phyloP scores from a whole-genome alignment of 2,797 vertebrate species.

The Babyrousa celebensis region DNA sequence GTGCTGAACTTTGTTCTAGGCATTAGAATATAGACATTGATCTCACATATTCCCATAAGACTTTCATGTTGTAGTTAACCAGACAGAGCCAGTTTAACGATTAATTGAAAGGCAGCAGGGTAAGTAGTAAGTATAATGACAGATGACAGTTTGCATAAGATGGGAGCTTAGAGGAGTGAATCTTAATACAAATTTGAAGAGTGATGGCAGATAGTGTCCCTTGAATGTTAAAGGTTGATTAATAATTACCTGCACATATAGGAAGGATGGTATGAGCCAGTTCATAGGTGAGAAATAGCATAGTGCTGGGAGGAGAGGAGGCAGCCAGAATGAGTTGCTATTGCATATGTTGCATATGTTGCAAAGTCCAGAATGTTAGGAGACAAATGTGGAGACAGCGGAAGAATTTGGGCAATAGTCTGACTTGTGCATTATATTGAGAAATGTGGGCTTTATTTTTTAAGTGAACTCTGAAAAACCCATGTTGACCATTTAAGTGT shows the following conservation, averaged over 20 bases:
- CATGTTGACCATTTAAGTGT: background rate
- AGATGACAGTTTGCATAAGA: background rate
- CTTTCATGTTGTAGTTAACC: background rate
- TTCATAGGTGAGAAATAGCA: background rate
- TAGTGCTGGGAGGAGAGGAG: background rate
- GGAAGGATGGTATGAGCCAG: background rate
- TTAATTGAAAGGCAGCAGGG: background rate
- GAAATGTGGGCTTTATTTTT: constrained; percentile 17
- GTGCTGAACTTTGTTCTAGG: background rate
- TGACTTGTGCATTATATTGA: background rate
- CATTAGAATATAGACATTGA: background rate
- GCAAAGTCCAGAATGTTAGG: background rate
- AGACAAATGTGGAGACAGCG: background rate
- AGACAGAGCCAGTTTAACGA: constrained; percentile 5
- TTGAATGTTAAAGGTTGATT: background rate
- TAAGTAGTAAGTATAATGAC: constrained; percentile 49
- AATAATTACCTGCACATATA: background rate
- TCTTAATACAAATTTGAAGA: constrained; percentile 45
- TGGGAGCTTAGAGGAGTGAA: constrained; percentile 3
- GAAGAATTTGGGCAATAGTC: background rate
- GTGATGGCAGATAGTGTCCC: background rate
- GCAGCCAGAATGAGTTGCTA: background rate
- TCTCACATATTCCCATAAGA: background rate
- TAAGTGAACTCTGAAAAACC: background rate
- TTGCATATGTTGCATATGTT: background rate